Evolutionary conservation across 2,888 invertebrate species (phyloP), one percentile per base, ranked within the genome.

Genomic region (Athrips mouffetella): DNA sequence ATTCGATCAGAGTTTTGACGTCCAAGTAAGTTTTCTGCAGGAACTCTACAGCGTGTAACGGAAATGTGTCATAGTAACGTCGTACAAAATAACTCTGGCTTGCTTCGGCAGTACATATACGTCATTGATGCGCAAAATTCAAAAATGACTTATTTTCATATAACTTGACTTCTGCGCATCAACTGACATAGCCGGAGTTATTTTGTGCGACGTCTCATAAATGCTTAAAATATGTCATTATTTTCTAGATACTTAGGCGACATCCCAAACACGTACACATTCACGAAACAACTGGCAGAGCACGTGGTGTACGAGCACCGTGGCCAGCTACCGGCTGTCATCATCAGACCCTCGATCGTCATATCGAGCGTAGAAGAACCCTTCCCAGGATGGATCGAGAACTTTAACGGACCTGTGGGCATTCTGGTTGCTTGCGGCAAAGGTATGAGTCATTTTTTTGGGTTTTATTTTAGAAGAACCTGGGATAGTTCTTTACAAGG

Each of bases 181-280:
- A n/a, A n/a, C n/a, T n/a, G n/a, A n/a, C n/a, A n/a, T n/a, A n/a
- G n/a, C n/a, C n/a, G n/a, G n/a, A n/a, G n/a, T n/a, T n/a, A n/a
- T n/a, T n/a, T n/a, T n/a, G n/a, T n/a, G n/a, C n/a, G n/a, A n/a
- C n/a, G n/a, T n/a, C n/a, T n/a, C n/a, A n/a, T n/a, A n/a, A n/a
- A n/a, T n/a, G n/a, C n/a, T n/a, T n/a, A n/a, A n/a, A n/a, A n/a
- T n/a, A n/a, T n/a, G n/a, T n/a, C n/a, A n/a, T 8, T 40, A 3
- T 1, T 47, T 67, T 65, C 0, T 63, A 93, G 93, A 58, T 90
- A 89, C 49, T 73, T 93, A 3, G 90, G 89, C 6, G 84, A 87
- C 10, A 90, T 94, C 30, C 97, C 97, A 0, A 98, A 98, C 67
- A 97, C 98, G 0, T 98, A 98, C 68, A 96, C 95, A 0, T 96